Evolutionary conservation across 2,797 vertebrate species (phyloP).

Genomic region (Perodicticus potto): DNA sequence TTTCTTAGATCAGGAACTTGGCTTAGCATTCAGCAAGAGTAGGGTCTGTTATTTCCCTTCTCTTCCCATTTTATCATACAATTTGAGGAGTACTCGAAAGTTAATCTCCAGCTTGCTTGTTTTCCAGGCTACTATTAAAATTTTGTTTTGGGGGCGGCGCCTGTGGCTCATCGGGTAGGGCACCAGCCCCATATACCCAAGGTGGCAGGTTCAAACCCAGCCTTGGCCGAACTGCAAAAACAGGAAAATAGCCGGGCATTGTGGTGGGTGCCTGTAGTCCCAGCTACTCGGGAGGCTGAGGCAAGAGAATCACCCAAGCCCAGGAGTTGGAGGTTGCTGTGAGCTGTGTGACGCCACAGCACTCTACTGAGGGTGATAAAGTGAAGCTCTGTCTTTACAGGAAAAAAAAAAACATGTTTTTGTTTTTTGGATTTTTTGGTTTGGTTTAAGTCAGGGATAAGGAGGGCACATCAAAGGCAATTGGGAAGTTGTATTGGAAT

Average conservation of each 20-base stretch:
- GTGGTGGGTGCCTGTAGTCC: too few relatives aligned
- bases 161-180: too few relatives aligned
- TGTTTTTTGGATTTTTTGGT: not conserved
- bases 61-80: not conserved
- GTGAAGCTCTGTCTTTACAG: too few relatives aligned
- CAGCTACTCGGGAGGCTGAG: too few relatives aligned
- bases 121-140: not conserved
- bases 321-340: too few relatives aligned
- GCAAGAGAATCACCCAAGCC: too few relatives aligned
- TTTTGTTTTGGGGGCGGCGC: not conserved
- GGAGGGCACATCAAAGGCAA: not conserved
- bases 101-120: not conserved
- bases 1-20: not conserved
- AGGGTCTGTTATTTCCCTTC: not conserved
- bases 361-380: too few relatives aligned
- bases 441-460: conserved; percentile 6
- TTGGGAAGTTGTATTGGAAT: not conserved
- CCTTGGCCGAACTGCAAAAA: too few relatives aligned
- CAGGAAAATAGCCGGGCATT: too few relatives aligned
- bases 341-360: too few relatives aligned
- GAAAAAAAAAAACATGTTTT: not conserved
- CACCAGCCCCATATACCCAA: too few relatives aligned
- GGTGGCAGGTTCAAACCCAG: too few relatives aligned
- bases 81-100: conserved; percentile 18
- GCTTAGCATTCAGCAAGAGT: not conserved